Base-by-base conservation (phyloP, 2,797 vertebrate genomes). In the Tapirus indicus region DNA sequence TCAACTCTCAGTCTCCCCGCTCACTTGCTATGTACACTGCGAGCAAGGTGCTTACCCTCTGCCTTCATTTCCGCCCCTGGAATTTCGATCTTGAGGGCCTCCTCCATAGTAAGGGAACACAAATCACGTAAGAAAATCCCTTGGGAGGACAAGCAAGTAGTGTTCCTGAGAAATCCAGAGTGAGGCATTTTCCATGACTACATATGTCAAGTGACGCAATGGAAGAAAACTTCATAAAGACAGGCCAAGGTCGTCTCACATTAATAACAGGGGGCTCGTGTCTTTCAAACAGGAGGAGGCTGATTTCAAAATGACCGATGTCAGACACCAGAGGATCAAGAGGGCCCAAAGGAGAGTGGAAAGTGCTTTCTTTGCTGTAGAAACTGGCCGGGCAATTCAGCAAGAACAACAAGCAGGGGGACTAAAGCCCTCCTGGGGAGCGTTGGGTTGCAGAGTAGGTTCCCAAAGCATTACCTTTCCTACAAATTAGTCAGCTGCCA, bases 401-500 rank as follows among this genome's bases (percentile, higher is more conserved):
- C 80, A 62, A 68, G 77, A 91, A 88, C 69, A 75, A 49, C 27
- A 72, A 88, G 83, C 72, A 74, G 23, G 21, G 78, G 56, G 23
- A 68, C 52, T 29, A 21, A 80, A 91, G 77, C 54, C 86, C 94
- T 86, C 64, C 79, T 47, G 88, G 93, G 64, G 68, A 93, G 71
- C 7, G 7, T 32, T 20, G 54, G 27, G 62, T 95, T 95, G 47
- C 96, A 94, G 32, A 27, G 44, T 23, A 10, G 64, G 75, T 69
- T 94, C 79, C 93, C 66, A 77, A 88, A 94, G 93, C 88, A 88
- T 94, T 84, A 95, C 97, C 94, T 95, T 97, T 96, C 86, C 94
- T 62, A 58, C 87, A 66, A 79, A 95, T 83, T 27, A 96, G 92
- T 89, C 91, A 54, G 97, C 96, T 95, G 98, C 94, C 92, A 83